Conservation (phyloP, 2,888 invertebrate species). For the Thymelicus sylvestris region DNA sequence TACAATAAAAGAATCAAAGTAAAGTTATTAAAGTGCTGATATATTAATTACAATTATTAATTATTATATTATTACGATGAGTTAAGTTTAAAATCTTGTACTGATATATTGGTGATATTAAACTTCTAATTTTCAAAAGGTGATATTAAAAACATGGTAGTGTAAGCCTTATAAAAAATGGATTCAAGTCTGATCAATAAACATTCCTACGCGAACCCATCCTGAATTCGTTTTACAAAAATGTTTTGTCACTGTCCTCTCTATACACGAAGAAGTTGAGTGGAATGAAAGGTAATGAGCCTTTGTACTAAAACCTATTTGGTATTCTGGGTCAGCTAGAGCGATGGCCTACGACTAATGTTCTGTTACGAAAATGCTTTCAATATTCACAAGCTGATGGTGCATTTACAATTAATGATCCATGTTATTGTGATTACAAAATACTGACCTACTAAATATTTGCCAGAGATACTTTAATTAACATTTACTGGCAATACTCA, state of each 20-base stretch:
- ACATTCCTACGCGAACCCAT: neutral
- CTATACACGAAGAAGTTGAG: slow-evolving; percentile 1
- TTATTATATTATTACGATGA: no score
- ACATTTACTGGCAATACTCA: no score
- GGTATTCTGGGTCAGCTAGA: neutral
- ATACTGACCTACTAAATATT: no score
- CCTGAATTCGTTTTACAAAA: neutral
- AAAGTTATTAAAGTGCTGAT: no score
- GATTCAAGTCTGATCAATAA: neutral
- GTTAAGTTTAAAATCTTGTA: no score
- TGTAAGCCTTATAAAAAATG: neutral
- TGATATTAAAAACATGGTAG: neutral
- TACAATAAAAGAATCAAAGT: no score
- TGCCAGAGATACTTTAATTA: no score
- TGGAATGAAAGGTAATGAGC: slow-evolving; percentile 8
- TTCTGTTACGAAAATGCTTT: neutral
- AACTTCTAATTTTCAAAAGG: no score
- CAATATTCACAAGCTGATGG: neutral
- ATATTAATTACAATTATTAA: no score
- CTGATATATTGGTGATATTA: no score
- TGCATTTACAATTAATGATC: no score
- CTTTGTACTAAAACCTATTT: neutral
- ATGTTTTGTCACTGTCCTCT: slow-evolving; percentile 9
- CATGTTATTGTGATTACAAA: no score
- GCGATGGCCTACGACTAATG: neutral